phyloP scores from a whole-genome alignment of 1,140 invertebrate genomes.

The Mycetomoellerius zeteki region DNA sequence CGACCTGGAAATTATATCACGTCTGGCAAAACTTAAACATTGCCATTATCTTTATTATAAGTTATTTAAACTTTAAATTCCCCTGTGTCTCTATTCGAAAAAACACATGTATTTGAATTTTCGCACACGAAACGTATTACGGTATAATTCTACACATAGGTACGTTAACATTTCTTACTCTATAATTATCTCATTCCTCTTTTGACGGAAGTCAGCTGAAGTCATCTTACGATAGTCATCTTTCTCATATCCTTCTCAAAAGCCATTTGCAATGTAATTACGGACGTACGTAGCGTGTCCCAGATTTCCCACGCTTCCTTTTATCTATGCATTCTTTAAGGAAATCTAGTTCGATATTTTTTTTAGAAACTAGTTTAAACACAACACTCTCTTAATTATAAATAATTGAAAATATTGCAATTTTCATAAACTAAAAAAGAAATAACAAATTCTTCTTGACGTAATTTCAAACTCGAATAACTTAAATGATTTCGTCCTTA shows the following conservation, averaged over 20 bases:
- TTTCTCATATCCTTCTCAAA: conserved; percentile 12
- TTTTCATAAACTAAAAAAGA: neutral
- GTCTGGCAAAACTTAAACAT: neutral
- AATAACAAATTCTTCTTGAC: neutral
- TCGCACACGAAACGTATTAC: neutral
- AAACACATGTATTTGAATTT: conserved; percentile 20
- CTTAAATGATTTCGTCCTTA: neutral
- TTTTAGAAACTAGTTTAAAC: conserved; percentile 2
- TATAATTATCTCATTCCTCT: conserved; percentile 43
- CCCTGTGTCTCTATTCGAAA: neutral
- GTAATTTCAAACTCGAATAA: neutral
- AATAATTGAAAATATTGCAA: conserved; percentile 32
- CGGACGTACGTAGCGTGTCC: neutral
- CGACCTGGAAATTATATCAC: neutral
- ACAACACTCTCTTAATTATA: neutral
- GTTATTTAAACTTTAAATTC: conserved; percentile 33
- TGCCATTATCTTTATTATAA: neutral
- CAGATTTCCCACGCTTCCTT: conserved; percentile 24
- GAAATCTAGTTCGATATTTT: neutral
- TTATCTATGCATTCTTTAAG: conserved; percentile 2
- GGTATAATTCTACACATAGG: conserved; percentile 4
- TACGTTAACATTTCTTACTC: conserved; percentile 34
- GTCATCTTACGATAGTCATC: conserved; percentile 36
- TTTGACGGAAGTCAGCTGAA: conserved; percentile 36
- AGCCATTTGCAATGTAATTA: conserved; percentile 52